Conservation (phyloP, 2,888 invertebrate genomes). For the Prosapia bicincta region DNA sequence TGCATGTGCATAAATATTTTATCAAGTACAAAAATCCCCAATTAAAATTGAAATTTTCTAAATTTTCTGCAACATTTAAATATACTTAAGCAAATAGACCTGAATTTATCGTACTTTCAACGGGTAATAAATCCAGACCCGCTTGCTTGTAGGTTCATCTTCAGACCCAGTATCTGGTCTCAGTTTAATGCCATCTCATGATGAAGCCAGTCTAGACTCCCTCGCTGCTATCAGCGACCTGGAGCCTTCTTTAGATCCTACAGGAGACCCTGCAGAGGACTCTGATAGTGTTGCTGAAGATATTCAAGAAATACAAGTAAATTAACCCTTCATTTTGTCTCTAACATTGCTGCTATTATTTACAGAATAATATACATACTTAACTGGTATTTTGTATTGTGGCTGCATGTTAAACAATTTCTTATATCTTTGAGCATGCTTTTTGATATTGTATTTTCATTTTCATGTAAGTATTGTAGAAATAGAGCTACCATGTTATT, state of each 20-base stretch:
- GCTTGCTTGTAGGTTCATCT: not conserved
- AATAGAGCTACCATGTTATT: too few relatives aligned
- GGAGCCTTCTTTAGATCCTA: constrained; percentile 2
- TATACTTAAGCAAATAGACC: not conserved
- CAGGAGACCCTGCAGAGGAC: constrained; percentile 21
- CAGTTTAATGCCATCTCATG: constrained; percentile 32
- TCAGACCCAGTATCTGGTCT: constrained; percentile 13
- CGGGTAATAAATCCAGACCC: not conserved
- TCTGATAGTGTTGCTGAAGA: constrained; percentile 12
- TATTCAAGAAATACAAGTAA: not conserved
- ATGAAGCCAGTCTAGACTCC: constrained; percentile 33
- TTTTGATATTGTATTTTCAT: too few relatives aligned
- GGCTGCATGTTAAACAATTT: too few relatives aligned
- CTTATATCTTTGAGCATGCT: too few relatives aligned
- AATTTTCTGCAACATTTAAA: not conserved
- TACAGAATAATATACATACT: too few relatives aligned
- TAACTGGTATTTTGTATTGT: too few relatives aligned
- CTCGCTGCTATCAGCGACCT: constrained; percentile 25
- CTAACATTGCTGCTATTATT: too few relatives aligned
- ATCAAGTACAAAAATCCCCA: too few relatives aligned
- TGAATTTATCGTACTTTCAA: not conserved
- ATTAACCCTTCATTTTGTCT: too few relatives aligned
- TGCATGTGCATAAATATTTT: too few relatives aligned
- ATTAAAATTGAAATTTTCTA: too few relatives aligned
- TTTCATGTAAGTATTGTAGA: too few relatives aligned